Evolutionary conservation across 2,113 vertebrate species (phyloP).

Genomic region (Myotis yumanensis): DNA sequence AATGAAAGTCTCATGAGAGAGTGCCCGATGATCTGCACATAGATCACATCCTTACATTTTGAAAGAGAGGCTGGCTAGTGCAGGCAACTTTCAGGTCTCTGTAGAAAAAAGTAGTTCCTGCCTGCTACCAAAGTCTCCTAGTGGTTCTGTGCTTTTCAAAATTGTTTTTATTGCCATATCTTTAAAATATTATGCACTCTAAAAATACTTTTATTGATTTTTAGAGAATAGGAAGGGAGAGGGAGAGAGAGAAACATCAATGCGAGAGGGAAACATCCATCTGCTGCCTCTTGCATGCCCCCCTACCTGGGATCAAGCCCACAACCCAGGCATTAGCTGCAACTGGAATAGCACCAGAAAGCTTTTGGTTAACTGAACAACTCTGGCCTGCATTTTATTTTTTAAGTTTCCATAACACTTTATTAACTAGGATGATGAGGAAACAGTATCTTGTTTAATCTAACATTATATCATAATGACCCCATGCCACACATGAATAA

Average conservation of each 20-base stretch:
- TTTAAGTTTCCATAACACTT: slow-evolving; percentile 1
- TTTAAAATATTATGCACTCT: background rate
- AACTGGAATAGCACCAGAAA: too few species aligned
- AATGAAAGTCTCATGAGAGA: background rate
- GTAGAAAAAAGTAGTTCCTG: background rate
- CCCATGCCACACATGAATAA: background rate
- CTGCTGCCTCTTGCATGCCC: too few species aligned
- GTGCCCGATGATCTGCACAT: background rate
- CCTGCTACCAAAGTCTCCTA: background rate
- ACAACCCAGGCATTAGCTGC: too few species aligned
- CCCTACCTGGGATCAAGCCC: too few species aligned
- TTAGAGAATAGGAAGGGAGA: too few species aligned
- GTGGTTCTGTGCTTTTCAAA: background rate
- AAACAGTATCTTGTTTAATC: background rate
- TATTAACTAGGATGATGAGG: background rate
- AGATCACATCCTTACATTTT: background rate
- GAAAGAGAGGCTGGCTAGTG: background rate
- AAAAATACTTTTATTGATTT: background rate
- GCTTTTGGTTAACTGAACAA: too few species aligned
- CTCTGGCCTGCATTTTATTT: background rate
- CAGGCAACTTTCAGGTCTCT: background rate
- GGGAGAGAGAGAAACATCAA: too few species aligned
- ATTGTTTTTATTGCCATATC: background rate
- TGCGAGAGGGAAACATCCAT: too few species aligned
- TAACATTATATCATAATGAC: background rate